Conservation (phyloP, 2,113 vertebrate species). For the Aplodontia rufa region DNA sequence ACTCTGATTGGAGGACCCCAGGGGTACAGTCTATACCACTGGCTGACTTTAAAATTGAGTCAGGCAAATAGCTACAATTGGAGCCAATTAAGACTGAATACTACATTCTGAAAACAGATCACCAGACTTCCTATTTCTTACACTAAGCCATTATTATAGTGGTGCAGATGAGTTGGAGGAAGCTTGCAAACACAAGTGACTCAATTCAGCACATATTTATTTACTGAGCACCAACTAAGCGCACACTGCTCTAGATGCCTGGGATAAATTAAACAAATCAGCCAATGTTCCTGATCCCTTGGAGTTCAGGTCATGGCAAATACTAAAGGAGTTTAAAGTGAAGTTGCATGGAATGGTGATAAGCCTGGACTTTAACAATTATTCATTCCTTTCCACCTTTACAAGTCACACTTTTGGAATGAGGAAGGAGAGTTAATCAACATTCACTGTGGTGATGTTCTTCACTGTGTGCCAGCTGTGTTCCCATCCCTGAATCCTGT, state of each 20-base stretch:
- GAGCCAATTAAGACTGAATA: too few species aligned
- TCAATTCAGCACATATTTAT: not conserved
- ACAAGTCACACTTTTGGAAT: constrained; percentile 14
- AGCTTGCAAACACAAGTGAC: not conserved
- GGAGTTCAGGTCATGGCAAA: not conserved
- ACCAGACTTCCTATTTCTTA: too few species aligned
- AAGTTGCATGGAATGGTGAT: not conserved
- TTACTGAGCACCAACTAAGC: not conserved
- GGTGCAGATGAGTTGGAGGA: not conserved
- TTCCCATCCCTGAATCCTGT: not conserved
- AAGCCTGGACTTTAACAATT: not conserved
- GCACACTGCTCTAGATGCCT: not conserved
- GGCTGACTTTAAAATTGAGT: too few species aligned
- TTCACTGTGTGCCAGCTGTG: not conserved
- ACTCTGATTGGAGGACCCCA: too few species aligned
- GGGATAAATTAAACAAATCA: not conserved
- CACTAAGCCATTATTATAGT: not conserved
- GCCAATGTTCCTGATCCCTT: not conserved
- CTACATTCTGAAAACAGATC: too few species aligned
- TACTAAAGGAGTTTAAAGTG: not conserved
- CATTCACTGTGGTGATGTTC: not conserved
- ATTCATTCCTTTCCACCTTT: not conserved
- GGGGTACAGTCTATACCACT: too few species aligned
- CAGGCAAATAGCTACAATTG: too few species aligned
- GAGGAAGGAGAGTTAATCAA: not conserved